Evolutionary conservation across 2,113 vertebrate genomes (phyloP), one percentile per base, ranked within the genome.

Genomic region (Corythaeola cristata): DNA sequence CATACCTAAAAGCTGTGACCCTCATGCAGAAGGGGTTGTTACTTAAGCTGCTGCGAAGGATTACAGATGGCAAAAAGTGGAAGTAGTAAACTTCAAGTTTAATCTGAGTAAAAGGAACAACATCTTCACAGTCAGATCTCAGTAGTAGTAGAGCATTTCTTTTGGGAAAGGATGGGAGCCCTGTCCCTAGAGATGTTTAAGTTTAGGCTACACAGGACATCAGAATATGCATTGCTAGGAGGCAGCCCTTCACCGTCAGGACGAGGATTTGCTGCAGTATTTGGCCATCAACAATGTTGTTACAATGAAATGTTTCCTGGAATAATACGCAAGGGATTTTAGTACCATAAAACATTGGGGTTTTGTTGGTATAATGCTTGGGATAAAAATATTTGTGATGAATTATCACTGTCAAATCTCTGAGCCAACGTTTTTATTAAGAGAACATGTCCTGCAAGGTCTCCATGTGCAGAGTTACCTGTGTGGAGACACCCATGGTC

Each of bases 261-360:
- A 37, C 50, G 53, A 47, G 68, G 68, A 59, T 22, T 89, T 83
- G 52, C 49, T 86, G 44, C 76, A 75, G 22, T 45, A 53, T 85
- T 75, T 90, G 90, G 30, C 79, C 3, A 0, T 92, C 64, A 78
- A 67, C 5, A 3, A 49, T 68, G 49, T 33, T 79, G 17, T 63
- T 87, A 66, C 18, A 56, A 83, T 85, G 60, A 94, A 92, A 75
- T 82, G 12, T 85, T 97, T 94, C 76, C 85, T 88, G 55, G 56
- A 90, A 59, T 64, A 39, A 49, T 78, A 18, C 28, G 6, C 17
- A 12, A 53, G 37, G 67, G 67, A 9, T 12, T 17, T 64, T 84
- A 85, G 35, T 33, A 50, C 69, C n/a, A 30, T 81, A 78, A 81
- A 90, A 27, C 13, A 8, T 28, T 66, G 26, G 15, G 6, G 0